These are phyloP conservation scores for Catocala nupta DNA, from an alignment of 2,888 invertebrate genomes.

Conservation along the genomic window DNA sequence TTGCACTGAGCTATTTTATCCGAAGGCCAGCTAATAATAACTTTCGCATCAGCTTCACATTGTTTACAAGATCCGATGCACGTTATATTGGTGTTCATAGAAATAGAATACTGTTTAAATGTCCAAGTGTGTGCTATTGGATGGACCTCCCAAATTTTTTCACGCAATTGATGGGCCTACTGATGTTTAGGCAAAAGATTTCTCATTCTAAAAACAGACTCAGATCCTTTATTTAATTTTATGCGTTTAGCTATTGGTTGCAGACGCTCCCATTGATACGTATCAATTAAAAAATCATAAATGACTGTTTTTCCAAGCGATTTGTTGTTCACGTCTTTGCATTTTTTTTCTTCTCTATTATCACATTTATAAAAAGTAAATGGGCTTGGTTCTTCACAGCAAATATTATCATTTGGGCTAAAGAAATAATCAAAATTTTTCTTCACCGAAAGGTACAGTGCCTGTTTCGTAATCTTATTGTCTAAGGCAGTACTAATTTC, in stretches of 20 bases:
- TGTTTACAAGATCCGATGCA: constrained; percentile 25
- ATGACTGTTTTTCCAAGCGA: constrained; percentile 20
- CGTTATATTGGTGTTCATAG: constrained; percentile 19
- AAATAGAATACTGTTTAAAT: constrained; percentile 25
- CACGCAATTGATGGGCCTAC: constrained; percentile 23
- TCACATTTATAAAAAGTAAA: constrained; percentile 11
- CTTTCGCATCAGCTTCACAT: constrained; percentile 22
- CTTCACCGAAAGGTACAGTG: constrained; percentile 24
- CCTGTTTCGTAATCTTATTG: constrained; percentile 29
- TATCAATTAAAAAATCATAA: constrained; percentile 24
- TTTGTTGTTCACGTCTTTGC: constrained; percentile 11
- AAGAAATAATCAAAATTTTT: constrained; percentile 29
- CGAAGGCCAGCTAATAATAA: constrained; percentile 28
- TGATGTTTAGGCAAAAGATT: constrained; percentile 22
- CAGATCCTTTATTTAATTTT: constrained; percentile 23
- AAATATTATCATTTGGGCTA: constrained; percentile 10
- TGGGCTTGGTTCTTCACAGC: constrained; percentile 14
- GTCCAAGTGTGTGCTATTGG: constrained; percentile 21
- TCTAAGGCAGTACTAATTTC: constrained; percentile 22
- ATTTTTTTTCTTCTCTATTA: constrained; percentile 11
- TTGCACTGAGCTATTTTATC: constrained; percentile 29
- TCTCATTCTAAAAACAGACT: constrained; percentile 18
- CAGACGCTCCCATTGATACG: constrained; percentile 22
- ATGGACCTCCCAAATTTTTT: constrained; percentile 23
- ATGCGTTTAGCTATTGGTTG: constrained; percentile 23